Evolutionary conservation across 1,140 invertebrate genomes (phyloP).

Genomic region (Yoshiicerus persimilis): DNA sequence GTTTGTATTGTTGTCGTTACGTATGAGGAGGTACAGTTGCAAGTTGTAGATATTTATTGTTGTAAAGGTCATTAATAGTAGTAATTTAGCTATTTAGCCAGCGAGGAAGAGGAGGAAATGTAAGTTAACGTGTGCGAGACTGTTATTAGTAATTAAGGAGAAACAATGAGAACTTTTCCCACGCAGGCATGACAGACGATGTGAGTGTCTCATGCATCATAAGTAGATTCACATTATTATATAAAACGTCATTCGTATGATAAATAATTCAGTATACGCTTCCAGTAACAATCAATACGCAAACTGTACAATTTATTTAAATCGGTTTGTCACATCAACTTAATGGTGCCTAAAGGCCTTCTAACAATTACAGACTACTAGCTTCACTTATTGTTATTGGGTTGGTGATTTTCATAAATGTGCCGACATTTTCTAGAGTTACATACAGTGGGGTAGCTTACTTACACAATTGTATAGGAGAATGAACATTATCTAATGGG

Average conservation of each 20-base stretch:
- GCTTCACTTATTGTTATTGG: neutral
- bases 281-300: neutral
- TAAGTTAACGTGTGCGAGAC: neutral
- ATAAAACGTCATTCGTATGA: no score
- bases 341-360: neutral
- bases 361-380: neutral
- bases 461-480: no score
- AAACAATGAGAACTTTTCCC: neutral
- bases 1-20: neutral
- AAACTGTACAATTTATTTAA: neutral
- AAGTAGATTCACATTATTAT: no score
- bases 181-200: neutral
- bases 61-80: neutral
- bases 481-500: neutral
- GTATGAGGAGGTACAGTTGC: neutral
- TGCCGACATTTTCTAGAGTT: no score
- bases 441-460: no score
- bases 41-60: neutral
- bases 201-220: no score
- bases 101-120: neutral
- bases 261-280: neutral
- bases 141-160: neutral
- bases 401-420: no score
- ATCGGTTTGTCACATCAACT: neutral
- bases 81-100: neutral